Conservation (phyloP, 2,113 vertebrate genomes). For the Charina bottae region DNA sequence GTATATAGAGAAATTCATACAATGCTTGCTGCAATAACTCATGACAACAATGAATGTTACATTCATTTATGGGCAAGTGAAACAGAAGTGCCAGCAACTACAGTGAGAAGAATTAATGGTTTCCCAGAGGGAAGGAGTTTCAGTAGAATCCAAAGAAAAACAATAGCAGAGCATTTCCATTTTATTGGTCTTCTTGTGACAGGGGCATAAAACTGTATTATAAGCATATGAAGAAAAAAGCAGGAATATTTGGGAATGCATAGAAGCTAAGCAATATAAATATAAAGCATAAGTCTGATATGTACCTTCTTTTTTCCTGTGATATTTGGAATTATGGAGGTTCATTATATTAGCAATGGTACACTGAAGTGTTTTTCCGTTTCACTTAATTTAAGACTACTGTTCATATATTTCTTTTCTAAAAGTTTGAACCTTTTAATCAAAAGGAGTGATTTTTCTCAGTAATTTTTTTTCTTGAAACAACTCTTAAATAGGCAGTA, state of each 20-base stretch:
- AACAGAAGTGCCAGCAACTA: not conserved
- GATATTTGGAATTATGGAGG: not conserved
- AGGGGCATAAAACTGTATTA: not conserved
- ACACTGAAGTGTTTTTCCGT: not conserved
- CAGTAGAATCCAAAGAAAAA: not conserved
- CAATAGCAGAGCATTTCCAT: not conserved
- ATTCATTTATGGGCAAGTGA: not conserved
- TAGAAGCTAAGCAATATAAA: not conserved
- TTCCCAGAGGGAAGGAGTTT: not conserved
- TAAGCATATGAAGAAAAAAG: not conserved
- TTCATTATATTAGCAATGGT: not conserved
- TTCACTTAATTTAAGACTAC: not conserved
- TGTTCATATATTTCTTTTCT: not conserved
- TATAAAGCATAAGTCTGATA: not conserved
- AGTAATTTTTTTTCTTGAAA: not conserved
- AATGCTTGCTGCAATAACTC: not conserved
- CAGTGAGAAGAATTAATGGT: not conserved
- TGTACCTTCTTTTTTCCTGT: not conserved
- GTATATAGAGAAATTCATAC: not conserved
- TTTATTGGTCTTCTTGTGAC: not conserved
- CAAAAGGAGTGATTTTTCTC: not conserved
- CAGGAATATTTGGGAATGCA: not conserved
- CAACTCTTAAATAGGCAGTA: not conserved
- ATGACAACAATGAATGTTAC: not conserved
- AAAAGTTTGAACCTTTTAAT: not conserved